Conservation (phyloP, 2,888 invertebrate genomes). For the Beris morrisii region DNA sequence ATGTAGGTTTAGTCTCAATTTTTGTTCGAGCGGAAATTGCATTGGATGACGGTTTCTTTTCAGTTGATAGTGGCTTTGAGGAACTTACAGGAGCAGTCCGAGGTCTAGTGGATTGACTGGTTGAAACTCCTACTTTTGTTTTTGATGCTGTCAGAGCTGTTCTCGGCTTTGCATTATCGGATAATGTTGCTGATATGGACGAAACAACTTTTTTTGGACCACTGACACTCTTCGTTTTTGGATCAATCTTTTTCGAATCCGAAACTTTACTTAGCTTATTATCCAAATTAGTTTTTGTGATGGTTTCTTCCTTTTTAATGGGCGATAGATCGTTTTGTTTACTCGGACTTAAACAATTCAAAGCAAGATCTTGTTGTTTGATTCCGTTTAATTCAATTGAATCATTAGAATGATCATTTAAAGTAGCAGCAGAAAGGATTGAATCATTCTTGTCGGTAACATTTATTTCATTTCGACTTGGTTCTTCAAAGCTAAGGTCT, state of each 20-base stretch:
- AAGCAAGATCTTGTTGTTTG: background rate
- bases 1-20: slow-evolving; percentile 7
- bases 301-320: background rate
- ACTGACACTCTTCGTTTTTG: slow-evolving; percentile 23
- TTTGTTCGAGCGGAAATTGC: slow-evolving; percentile 19
- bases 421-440: no score
- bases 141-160: slow-evolving; percentile 29
- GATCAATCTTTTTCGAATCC: slow-evolving; percentile 32
- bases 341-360: background rate
- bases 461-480: background rate
- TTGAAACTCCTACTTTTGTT: slow-evolving; percentile 28
- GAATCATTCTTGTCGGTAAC: no score
- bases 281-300: slow-evolving; percentile 11
- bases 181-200: slow-evolving; percentile 29
- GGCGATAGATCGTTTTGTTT: slow-evolving; percentile 10
- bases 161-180: slow-evolving; percentile 31
- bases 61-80: slow-evolving; percentile 33
- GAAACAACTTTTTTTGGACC: slow-evolving; percentile 32
- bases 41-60: slow-evolving; percentile 30
- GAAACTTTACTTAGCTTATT: slow-evolving; percentile 21
- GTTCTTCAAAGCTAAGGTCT: background rate
- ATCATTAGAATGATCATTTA: no score
- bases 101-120: slow-evolving; percentile 16
- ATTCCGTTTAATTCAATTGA: no score
- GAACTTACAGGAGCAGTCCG: slow-evolving; percentile 36